Percentiles rank a stretch among this genome's conserved stretches.
Evolutionary conservation across 2,113 vertebrate genomes (phyloP).

Genomic region (Amphiprion percula): DNA sequence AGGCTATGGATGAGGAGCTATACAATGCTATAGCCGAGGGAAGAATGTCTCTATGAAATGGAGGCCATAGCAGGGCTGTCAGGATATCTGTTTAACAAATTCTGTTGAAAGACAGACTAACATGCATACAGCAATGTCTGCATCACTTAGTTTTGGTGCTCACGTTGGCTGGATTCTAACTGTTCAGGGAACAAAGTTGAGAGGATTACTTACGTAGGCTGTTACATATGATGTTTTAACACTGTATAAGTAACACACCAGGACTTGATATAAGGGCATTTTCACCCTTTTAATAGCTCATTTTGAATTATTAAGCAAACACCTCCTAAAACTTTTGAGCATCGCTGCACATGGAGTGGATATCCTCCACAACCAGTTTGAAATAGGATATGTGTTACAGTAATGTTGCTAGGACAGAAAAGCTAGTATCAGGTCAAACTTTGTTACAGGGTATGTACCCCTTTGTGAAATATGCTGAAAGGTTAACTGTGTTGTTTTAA

Average conservation of each 20-base stretch:
- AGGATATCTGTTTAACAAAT: slow-evolving; percentile 21
- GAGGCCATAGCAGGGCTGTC: not conserved
- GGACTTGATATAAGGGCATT: slow-evolving; percentile 47
- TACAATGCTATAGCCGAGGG: slow-evolving; percentile 83
- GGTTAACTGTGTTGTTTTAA: slow-evolving; percentile 50
- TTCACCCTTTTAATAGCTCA: slow-evolving; percentile 35
- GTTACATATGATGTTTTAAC: slow-evolving; percentile 69
- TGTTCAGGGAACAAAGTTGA: slow-evolving; percentile 49
- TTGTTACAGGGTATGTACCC: slow-evolving; percentile 45
- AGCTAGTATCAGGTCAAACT: slow-evolving; percentile 10
- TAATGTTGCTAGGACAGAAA: slow-evolving; percentile 35
- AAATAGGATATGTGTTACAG: slow-evolving; percentile 53
- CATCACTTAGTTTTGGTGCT: slow-evolving; percentile 28
- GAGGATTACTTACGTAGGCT: slow-evolving; percentile 54
- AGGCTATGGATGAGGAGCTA: slow-evolving; percentile 85
- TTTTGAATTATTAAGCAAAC: slow-evolving; percentile 47
- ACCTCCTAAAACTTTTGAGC: slow-evolving; percentile 56
- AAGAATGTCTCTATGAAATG: slow-evolving; percentile 83
- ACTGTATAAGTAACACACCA: slow-evolving; percentile 66
- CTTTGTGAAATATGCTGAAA: slow-evolving; percentile 42
- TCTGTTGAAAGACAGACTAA: slow-evolving; percentile 22
- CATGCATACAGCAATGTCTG: not conserved
- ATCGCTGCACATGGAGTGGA: slow-evolving; percentile 46
- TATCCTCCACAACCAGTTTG: slow-evolving; percentile 8
- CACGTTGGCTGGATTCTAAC: slow-evolving; percentile 37